These are phyloP conservation scores for Diachasmimorpha longicaudata DNA, from an alignment of 1,140 invertebrate genomes.

Conservation along the genomic window DNA sequence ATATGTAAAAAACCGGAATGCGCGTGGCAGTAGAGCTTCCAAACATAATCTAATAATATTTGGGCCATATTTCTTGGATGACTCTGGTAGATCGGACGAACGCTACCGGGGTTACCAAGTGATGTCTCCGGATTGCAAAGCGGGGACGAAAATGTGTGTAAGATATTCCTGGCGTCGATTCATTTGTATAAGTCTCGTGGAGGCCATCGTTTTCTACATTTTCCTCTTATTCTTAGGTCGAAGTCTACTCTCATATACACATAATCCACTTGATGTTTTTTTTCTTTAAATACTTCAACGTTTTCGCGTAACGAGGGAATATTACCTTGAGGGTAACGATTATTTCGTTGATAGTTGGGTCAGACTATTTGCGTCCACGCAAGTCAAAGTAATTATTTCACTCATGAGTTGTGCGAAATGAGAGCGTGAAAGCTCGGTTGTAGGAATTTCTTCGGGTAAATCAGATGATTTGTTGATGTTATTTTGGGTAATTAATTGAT, in stretches of 20 bases:
- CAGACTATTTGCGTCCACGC: not conserved
- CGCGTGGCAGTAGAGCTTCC: conserved; percentile 13
- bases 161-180: conserved; percentile 38
- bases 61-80: conserved; percentile 46
- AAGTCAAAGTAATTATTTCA: no score
- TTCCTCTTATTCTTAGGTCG: conserved; percentile 1
- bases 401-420: no score
- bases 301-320: not conserved
- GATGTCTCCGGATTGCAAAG: conserved; percentile 25
- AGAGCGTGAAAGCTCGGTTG: no score
- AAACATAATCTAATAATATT: conserved; percentile 50
- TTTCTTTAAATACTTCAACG: not conserved
- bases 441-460: no score
- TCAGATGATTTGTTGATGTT: no score
- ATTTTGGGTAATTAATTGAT: no score
- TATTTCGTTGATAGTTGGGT: not conserved
- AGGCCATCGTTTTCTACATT: conserved; percentile 10
- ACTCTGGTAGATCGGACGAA: conserved; percentile 32
- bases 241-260: not conserved
- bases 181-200: not conserved
- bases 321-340: not conserved
- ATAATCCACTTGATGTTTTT: not conserved
- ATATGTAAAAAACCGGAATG: not conserved
- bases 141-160: conserved; percentile 29
- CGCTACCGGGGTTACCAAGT: conserved; percentile 33